Base-by-base conservation (phyloP, 2,888 invertebrate genomes). In the Calephelis perditalis region DNA sequence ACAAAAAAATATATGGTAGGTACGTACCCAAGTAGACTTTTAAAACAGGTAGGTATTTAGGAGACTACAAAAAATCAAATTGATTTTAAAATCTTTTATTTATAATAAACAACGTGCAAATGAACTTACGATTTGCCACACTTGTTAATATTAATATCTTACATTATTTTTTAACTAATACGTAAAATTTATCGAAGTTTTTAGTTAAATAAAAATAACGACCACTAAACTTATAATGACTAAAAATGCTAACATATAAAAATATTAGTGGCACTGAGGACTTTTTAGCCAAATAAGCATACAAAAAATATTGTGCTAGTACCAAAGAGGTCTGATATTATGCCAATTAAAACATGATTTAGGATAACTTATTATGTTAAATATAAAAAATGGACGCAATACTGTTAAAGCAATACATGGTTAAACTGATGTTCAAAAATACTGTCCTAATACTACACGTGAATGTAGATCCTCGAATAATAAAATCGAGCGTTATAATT, bases 31-130 rank as follows among this genome's bases (percentile, higher is more conserved):
- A 15, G 15, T 15, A 15, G 15, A 15, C 15, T 15, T 15, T 15
- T 15, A 1, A 12, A 12, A 46, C n/a, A 46, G 9, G 6, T 9
- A 35, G 40, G 11, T 35, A 10, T 11, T 12, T 37, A 59, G 56
- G 37, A 46, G 26, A 47, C 5, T 15, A 55, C 60, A 58, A 67
- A 59, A 68, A 66, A 63, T 26, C 60, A 65, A 52, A 67, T 67
- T 55, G 67, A 56, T 72, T 79, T 81, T 78, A 76, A 78, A 81
- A 77, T 73, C 76, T 84, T 77, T 87, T 86, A 86, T 84, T 86
- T 77, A 72, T 80, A 81, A 81, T 87, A 86, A 89, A 87, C 86
- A 83, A 82, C 86, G 86, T 83, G 87, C 83, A 87, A 86, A 87
- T 68, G 67, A 67, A 63, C 58, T 59, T 62, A 65, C 65, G 62